Evolutionary conservation across 2,888 invertebrate species (phyloP).

Genomic region (Galeopsomyia nigrocyanea): DNA sequence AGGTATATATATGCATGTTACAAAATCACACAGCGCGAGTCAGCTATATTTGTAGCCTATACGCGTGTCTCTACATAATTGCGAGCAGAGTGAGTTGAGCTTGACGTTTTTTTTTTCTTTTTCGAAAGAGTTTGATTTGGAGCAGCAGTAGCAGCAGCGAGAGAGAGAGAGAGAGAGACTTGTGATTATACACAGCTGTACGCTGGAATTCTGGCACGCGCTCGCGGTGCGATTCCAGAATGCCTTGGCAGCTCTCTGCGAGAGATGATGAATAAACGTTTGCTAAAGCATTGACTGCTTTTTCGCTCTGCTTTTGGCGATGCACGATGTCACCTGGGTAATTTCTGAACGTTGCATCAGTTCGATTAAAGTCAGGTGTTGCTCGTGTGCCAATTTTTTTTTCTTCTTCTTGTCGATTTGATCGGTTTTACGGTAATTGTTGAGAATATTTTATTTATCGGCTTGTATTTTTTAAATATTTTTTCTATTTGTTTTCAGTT

Average conservation of each 20-base stretch:
- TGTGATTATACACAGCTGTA: slow-evolving; percentile 2
- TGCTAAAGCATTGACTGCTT: too few relatives aligned
- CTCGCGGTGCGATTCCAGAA: neutral
- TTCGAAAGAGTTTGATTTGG: neutral
- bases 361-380: too few relatives aligned
- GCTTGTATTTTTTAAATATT: too few relatives aligned
- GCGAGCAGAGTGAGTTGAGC: slow-evolving; percentile 10
- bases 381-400: neutral
- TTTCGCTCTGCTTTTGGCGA: too few relatives aligned
- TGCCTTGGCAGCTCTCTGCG: slow-evolving; percentile 12
- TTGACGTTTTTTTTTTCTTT: slow-evolving; percentile 30
- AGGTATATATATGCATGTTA: slow-evolving; percentile 53
- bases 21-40: slow-evolving; percentile 53
- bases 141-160: too few relatives aligned
- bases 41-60: slow-evolving; percentile 57
- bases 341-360: too few relatives aligned
- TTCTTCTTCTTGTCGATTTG: slow-evolving; percentile 10
- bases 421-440: neutral
- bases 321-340: too few relatives aligned
- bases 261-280: too few relatives aligned
- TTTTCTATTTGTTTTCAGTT: too few relatives aligned
- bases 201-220: slow-evolving; percentile 3
- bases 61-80: slow-evolving; percentile 57
- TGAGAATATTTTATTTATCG: too few relatives aligned
- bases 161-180: too few relatives aligned